Base-by-base conservation (phyloP, 2,888 invertebrate species). In the Cryptocheilus praepositus region DNA sequence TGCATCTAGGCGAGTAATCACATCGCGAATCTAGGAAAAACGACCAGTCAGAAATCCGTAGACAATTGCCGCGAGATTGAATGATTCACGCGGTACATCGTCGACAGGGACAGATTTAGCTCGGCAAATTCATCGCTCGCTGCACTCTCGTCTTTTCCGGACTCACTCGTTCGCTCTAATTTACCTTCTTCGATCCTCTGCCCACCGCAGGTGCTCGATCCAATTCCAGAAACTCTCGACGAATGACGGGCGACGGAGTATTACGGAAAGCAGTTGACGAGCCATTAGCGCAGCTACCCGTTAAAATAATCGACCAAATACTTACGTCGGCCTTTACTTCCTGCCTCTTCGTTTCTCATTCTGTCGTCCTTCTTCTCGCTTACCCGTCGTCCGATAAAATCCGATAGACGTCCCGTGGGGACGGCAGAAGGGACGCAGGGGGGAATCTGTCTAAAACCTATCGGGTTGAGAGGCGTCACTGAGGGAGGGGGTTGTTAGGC, bases 261-360 rank as follows among this genome's bases (percentile, higher is more conserved):
- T 3, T 49, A 49, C 52, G 58, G 73, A 65, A 74, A 59, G 61
- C 73, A 60, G 64, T 71, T 65, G 64, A 65, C 71, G 69, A 62
- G 58, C 68, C 69, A 69, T 74, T 74, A 74, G 61, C 64, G 65
- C 71, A 56, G 73, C 63, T 70, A 64, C 63, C 67, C 64, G 61
- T 74, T 74, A 71, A 71, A 74, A 74, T 73, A 67, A 71, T 71
- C 71, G 73, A 64, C 53, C 54, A 62, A 64, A 66, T 74, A 74
- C 73, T 73, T 73, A 74, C 67, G 65, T 53, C 36, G 56, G 52
- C 28, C 60, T 52, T 60, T 49, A 49, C 49, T 5, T n/a, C n/a
- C 8, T 49, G 16, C 49, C 49, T 5, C 16, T 3, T n/a, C 49
- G 11, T 36, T 7, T 36, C 36, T 11, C 36, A 36, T 7, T 36